Conservation (phyloP, 1,140 invertebrate species). For the Pemphigus obesinymphae region DNA sequence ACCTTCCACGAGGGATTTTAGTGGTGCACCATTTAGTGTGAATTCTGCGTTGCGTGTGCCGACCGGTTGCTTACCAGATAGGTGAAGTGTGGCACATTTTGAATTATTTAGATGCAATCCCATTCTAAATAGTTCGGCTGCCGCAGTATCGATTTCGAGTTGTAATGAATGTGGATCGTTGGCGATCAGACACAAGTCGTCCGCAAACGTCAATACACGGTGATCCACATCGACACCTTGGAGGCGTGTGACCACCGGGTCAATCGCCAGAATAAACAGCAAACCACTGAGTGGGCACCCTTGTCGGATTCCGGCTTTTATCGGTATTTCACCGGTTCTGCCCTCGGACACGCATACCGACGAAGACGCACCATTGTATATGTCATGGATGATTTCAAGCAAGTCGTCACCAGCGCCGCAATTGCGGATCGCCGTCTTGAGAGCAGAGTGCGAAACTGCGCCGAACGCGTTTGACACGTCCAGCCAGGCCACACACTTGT, state of each 20-base stretch:
- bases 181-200: not conserved
- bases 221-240: not conserved
- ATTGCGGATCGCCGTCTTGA: not conserved
- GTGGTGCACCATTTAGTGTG: not conserved
- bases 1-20: not conserved
- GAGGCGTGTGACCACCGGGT: not conserved
- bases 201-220: not conserved
- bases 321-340: fast-evolving
- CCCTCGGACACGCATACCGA: not conserved
- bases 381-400: not conserved
- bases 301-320: not conserved
- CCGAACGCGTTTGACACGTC: not conserved
- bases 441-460: not conserved
- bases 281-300: not conserved
- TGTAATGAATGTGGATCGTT: not conserved
- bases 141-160: not conserved
- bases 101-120: not conserved
- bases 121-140: not conserved
- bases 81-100: not conserved
- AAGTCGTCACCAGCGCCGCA: not conserved
- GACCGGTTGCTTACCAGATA: not conserved
- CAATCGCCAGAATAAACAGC: not conserved
- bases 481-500: not conserved
- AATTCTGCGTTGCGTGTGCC: not conserved
- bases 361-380: not conserved